Percentiles rank a stretch among this genome's conserved stretches.
phyloP scores from a whole-genome alignment of 2,113 vertebrate species.

The Sclerurus mexicanus region DNA sequence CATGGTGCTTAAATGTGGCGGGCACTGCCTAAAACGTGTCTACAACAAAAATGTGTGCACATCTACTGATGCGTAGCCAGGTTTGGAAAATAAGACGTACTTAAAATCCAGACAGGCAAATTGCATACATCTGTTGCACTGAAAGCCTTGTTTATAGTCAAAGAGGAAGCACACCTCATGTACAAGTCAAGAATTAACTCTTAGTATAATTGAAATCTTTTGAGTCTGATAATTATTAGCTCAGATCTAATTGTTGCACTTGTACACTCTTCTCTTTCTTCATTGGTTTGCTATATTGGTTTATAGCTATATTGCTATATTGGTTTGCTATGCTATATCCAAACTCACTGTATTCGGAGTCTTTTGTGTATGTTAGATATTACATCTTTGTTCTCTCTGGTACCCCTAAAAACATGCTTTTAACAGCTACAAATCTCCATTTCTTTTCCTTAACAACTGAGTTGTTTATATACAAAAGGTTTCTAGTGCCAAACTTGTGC shows the following conservation, averaged over 20 bases:
- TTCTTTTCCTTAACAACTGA: neutral
- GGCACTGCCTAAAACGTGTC: neutral
- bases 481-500: neutral
- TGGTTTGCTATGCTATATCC: neutral
- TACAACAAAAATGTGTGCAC: neutral
- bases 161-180: neutral
- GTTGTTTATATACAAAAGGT: neutral
- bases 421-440: neutral
- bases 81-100: neutral
- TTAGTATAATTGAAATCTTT: neutral
- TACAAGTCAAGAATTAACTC: neutral
- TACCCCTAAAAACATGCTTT: neutral
- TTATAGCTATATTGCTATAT: too few species aligned
- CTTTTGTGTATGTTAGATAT: neutral
- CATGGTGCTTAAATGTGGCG: neutral
- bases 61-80: neutral
- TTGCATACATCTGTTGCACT: neutral
- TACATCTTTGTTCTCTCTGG: neutral
- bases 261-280: neutral
- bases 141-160: neutral
- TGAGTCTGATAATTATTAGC: neutral
- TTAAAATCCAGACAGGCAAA: neutral
- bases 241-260: neutral
- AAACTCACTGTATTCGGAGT: neutral
- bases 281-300: neutral